Evolutionary conservation across 2,797 vertebrate species (phyloP).

Genomic region (Pangasius macronema): DNA sequence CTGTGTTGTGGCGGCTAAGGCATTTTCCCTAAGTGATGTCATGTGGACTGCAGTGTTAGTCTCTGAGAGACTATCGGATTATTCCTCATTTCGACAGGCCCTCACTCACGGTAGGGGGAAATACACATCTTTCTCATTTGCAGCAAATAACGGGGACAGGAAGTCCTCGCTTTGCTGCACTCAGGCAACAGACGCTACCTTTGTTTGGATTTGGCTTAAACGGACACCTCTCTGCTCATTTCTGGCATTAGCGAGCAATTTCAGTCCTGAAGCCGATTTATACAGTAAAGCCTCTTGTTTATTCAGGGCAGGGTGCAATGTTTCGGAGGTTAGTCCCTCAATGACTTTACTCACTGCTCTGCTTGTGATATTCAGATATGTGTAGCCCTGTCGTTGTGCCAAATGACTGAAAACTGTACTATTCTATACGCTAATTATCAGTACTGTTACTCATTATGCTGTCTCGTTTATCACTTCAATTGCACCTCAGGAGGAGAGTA

Average conservation of each 20-base stretch:
- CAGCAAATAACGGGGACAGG: slow-evolving; percentile 66
- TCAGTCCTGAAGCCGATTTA: slow-evolving; percentile 53
- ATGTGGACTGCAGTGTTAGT: slow-evolving; percentile 70
- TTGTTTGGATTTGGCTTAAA: slow-evolving; percentile 61
- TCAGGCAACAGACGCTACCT: slow-evolving; percentile 60
- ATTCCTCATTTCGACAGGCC: slow-evolving; percentile 69
- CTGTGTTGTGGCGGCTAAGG: slow-evolving; percentile 72
- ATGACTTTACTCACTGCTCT: slow-evolving; percentile 59
- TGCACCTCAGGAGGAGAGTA: background rate
- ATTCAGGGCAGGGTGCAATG: slow-evolving; percentile 51
- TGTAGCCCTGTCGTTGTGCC: background rate
- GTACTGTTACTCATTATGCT: background rate
- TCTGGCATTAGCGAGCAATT: slow-evolving; percentile 61
- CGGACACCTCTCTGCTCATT: slow-evolving; percentile 49
- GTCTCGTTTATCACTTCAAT: background rate
- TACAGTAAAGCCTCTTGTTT: slow-evolving; percentile 57
- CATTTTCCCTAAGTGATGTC: slow-evolving; percentile 79
- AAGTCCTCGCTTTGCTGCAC: slow-evolving; percentile 64
- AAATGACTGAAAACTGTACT: background rate
- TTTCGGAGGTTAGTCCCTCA: slow-evolving; percentile 52
- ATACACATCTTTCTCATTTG: slow-evolving; percentile 72
- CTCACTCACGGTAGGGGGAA: slow-evolving; percentile 65
- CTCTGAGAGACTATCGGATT: slow-evolving; percentile 66
- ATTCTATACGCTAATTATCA: background rate
- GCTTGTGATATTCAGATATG: slow-evolving; percentile 63